Evolutionary conservation across 2,888 invertebrate genomes (phyloP), one percentile per base, ranked within the genome.

Genomic region (Apamea monoglypha): DNA sequence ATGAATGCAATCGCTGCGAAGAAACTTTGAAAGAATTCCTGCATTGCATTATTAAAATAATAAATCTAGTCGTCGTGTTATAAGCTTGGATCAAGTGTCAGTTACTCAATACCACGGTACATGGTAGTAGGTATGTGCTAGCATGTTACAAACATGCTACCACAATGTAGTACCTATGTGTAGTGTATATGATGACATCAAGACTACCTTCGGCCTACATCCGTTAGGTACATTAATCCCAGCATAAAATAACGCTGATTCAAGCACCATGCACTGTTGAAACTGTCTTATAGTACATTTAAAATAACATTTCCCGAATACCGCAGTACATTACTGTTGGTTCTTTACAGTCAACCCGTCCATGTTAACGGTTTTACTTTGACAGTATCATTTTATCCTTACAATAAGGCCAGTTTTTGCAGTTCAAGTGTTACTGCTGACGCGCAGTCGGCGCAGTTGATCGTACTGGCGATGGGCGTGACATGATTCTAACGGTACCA

Each of bases 401-500:
- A 47, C 16, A 36, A 0, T 56, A 47, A 47, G 53, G 68, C 47
- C 36, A 36, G 53, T 81, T 80, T 79, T 69, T 36, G 18, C 25
- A 63, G 44, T 68, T 82, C 29, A 83, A 40, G 8, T 56, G 36
- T 56, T 36, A 16, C 12, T 63, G 53, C 36, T 32, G 32, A 56
- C 29, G 67, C 68, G 44, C 61, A 64, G 18, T 72, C 80, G 59
- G 61, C 68, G 61, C 56, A 67, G 18, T 72, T 83, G 59, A 76
- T 74, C 25, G 82, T 81, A 74, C 78, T 61, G 47, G 66, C 67
- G 68, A 69, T 83, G 81, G 72, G 87, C 89, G 88, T 88, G 90
- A 89, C 86, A 80, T 74, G 81, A 53, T 76, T 75, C 18, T 91
- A 92, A 92, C 91, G 90, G 93, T 88, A 86, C 82, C 77, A 66